These are phyloP conservation scores for Athalia circularis DNA, from an alignment of 2,888 invertebrate species.

Conservation along the genomic window DNA sequence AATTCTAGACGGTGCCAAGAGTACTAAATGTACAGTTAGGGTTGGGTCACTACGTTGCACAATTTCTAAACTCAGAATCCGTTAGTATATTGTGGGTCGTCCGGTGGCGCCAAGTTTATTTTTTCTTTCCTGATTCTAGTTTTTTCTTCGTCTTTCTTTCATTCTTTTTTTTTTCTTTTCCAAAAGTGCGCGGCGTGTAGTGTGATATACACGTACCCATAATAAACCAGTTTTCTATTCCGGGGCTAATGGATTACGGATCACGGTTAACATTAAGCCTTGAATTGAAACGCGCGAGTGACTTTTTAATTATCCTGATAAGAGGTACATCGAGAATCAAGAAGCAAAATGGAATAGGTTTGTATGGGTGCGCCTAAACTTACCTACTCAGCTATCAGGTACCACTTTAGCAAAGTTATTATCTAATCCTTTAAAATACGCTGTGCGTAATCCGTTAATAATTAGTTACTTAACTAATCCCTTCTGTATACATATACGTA, in stretches of 20 bases:
- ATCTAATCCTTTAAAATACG: background rate
- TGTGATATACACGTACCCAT: background rate
- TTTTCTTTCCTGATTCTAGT: no score
- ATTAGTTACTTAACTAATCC: conserved; percentile 10
- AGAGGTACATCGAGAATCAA: no score
- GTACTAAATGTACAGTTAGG: conserved; percentile 38
- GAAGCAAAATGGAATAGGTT: no score
- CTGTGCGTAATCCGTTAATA: conserved; percentile 11
- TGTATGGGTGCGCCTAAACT: no score
- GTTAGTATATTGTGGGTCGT: conserved; percentile 34
- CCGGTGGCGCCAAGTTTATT: conserved; percentile 36
- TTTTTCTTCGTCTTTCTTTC: no score
- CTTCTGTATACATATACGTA: background rate
- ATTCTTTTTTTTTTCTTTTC: no score
- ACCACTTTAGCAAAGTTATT: background rate
- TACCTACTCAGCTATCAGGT: background rate
- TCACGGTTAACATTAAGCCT: background rate
- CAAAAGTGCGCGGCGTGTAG: no score
- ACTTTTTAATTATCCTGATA: no score
- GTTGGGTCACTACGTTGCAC: conserved; percentile 22
- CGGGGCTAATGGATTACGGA: conserved; percentile 11
- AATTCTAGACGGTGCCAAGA: conserved; percentile 11
- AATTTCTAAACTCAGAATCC: conserved; percentile 37
- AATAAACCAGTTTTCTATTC: conserved; percentile 25
- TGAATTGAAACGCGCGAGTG: background rate